Base-by-base conservation (phyloP, 2,797 vertebrate genomes). In the Manis pentadactyla region DNA sequence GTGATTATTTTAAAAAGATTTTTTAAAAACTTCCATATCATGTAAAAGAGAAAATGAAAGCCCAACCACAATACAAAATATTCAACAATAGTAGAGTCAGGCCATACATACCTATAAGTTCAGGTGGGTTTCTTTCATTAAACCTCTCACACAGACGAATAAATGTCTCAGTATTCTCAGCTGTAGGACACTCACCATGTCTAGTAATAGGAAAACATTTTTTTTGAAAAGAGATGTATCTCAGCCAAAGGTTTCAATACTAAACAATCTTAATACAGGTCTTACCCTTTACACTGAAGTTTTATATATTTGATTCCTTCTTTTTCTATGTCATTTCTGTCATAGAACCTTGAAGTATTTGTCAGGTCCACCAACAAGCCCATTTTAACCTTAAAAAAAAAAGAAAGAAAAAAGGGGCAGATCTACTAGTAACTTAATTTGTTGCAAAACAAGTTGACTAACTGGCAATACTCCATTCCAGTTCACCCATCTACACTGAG, bases 251-350 rank as follows among this genome's bases (percentile, higher is more conserved):
- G 49, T 94, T 96, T 92, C 78, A 96, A 87, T 71, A 84, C 86
- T 95, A 97, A 96, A 27, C 46, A 84, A 88, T 78, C n/a, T 94
- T 94, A 59, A 77, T 88, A 17, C 2, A 73, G 12, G 94, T 95
- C 99, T 87, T 99, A 99, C 99, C 99, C 99, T 99, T 99, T 99
- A 98, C 99, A 99, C 73, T 99, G 99, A 91, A 99, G 99, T 96
- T 99, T 99, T 97, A 99, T 98, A 74, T 99, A 99, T 98, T 99
- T 99, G 95, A 99, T 99, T 83, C 99, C 99, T 83, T 99, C 99
- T 98, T 99, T 99, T 98, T 99, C 99, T 96, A 99, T 99, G 96
- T 99, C 99, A 18, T 98, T 99, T 82, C 99, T 99, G 51, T 99
- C 99, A 98, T 99, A 99, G 98, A 99, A 99, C 95, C 99, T 99